Conservation (phyloP, 2,797 vertebrate species). For the Spinibarbus caldwelli region DNA sequence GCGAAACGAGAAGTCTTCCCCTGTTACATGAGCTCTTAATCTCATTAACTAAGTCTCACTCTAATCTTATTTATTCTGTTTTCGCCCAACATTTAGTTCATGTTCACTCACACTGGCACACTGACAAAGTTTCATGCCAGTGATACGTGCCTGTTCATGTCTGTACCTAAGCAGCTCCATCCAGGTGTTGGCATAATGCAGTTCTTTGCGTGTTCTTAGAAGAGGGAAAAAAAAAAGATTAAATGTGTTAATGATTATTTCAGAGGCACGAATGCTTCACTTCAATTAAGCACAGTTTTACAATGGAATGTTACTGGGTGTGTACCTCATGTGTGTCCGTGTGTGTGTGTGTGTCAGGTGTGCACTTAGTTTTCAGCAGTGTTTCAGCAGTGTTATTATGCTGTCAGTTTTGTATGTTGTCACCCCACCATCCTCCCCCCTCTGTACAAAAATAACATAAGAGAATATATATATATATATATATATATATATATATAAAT, state of each 20-base stretch:
- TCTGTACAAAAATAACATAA: constrained; percentile 1
- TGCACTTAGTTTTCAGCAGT: constrained; percentile 18
- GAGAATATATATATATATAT: neutral
- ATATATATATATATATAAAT: too few relatives aligned
- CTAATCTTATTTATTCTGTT: constrained; percentile 13
- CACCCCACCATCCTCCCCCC: neutral
- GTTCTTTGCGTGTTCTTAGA: constrained; percentile 30
- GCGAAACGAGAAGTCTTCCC: neutral
- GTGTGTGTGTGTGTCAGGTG: neutral
- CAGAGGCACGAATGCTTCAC: constrained; percentile 12
- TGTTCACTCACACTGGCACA: constrained; percentile 46
- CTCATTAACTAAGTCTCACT: constrained; percentile 3
- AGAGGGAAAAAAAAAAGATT: neutral
- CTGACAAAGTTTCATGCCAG: constrained; percentile 52
- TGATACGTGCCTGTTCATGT: constrained; percentile 39
- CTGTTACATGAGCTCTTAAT: neutral
- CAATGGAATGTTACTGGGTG: constrained; percentile 38
- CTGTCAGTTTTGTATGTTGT: constrained; percentile 13
- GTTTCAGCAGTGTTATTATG: constrained; percentile 36
- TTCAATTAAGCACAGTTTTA: constrained; percentile 26
- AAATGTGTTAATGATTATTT: constrained; percentile 38
- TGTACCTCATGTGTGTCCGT: constrained; percentile 1
- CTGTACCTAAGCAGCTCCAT: neutral
- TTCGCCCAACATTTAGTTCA: constrained; percentile 6
- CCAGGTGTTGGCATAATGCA: constrained; percentile 39